These are phyloP conservation scores for Achroia grisella DNA, from an alignment of 1,140 invertebrate genomes.

Conservation along the genomic window DNA sequence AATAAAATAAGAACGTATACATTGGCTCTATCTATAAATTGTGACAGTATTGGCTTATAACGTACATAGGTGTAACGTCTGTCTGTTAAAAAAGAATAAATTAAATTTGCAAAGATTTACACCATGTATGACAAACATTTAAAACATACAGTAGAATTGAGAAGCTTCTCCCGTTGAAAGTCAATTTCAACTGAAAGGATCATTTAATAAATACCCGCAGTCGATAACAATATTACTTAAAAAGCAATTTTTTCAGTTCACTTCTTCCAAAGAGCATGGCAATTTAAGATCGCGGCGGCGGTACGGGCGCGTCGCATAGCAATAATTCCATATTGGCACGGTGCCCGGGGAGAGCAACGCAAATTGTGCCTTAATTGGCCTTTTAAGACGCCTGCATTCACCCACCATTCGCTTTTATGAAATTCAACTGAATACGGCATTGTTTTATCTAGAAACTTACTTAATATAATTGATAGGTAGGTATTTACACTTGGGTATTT, in stretches of 20 bases:
- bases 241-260: slow-evolving; percentile 11
- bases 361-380: slow-evolving; percentile 59
- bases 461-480: too few relatives aligned
- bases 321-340: slow-evolving; percentile 53
- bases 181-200: background rate
- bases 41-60: too few relatives aligned
- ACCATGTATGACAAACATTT: too few relatives aligned
- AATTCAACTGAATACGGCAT: slow-evolving; percentile 24
- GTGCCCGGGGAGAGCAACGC: slow-evolving; percentile 20
- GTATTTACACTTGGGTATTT: too few relatives aligned
- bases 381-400: slow-evolving; percentile 51
- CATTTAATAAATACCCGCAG: slow-evolving; percentile 26
- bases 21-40: too few relatives aligned
- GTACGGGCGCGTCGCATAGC: slow-evolving; percentile 8
- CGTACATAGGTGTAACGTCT: too few relatives aligned
- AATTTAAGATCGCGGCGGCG: slow-evolving; percentile 10
- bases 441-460: background rate
- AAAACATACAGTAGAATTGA: too few relatives aligned
- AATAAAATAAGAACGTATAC: too few relatives aligned
- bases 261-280: slow-evolving; percentile 9
- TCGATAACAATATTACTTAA: slow-evolving; percentile 1
- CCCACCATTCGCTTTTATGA: slow-evolving; percentile 48
- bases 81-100: too few relatives aligned
- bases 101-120: too few relatives aligned
- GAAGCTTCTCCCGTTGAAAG: too few relatives aligned